phyloP scores from a whole-genome alignment of 2,888 invertebrate genomes.

The Caenorhabditis doughertyi region DNA sequence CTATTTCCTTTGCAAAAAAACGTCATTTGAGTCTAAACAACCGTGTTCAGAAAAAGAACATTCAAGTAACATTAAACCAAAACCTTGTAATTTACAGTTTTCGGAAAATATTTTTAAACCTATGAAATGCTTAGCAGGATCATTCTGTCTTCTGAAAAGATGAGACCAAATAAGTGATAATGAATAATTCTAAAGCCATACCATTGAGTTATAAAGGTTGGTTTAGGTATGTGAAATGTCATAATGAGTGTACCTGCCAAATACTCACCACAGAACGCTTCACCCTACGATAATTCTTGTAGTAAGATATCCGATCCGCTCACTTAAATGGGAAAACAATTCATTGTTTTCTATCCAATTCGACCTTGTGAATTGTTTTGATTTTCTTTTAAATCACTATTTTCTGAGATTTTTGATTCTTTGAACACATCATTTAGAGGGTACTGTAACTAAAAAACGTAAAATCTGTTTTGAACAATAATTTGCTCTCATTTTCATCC shows the following conservation, averaged over 20 bases:
- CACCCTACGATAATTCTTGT: too few relatives aligned
- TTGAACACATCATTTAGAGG: neutral
- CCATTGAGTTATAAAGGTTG: too few relatives aligned
- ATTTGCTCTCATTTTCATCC: constrained; percentile 6
- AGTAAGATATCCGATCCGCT: neutral
- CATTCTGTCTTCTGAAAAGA: too few relatives aligned
- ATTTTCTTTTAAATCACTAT: neutral
- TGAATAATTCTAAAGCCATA: too few relatives aligned
- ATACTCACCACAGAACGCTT: too few relatives aligned
- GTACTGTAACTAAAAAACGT: neutral
- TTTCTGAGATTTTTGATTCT: constrained; percentile 27
- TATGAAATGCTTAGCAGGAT: too few relatives aligned
- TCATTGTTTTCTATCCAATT: neutral
- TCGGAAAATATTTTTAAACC: too few relatives aligned
- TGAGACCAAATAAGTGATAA: too few relatives aligned
- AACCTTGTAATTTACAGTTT: too few relatives aligned
- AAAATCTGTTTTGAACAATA: constrained; percentile 2
- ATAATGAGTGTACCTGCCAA: too few relatives aligned
- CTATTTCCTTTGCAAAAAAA: neutral
- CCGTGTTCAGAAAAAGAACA: neutral
- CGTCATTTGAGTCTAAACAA: constrained; percentile 13
- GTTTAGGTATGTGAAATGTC: too few relatives aligned
- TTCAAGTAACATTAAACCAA: too few relatives aligned
- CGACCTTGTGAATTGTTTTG: constrained; percentile 16
- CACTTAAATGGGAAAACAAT: neutral